A percentile compares a stretch with the other conserved stretches of the same genome.
These are phyloP conservation scores for Sphenopsis melanotis DNA, from an alignment of 2,797 vertebrate genomes.

Conservation along the genomic window DNA sequence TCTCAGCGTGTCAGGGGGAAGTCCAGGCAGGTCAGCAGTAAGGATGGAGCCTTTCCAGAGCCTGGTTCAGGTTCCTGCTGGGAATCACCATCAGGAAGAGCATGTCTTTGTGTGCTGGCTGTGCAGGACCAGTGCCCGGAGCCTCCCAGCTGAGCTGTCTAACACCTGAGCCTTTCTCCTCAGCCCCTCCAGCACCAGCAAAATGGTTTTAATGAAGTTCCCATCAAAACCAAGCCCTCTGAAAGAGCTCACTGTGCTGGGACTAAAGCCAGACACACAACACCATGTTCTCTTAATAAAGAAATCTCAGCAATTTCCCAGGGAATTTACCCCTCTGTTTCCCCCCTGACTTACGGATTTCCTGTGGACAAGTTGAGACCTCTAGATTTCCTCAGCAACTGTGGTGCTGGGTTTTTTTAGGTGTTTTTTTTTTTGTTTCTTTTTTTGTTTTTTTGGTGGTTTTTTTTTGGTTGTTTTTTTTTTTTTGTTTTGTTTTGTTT, in stretches of 20 bases:
- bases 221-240: background rate
- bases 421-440: background rate
- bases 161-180: background rate
- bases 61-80: background rate
- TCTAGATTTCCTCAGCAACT: background rate
- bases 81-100: background rate
- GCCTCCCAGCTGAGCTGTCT: background rate
- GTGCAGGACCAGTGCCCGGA: background rate
- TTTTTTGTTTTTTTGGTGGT: background rate
- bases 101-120: background rate
- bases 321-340: background rate
- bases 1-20: background rate
- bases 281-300: background rate
- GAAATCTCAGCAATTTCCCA: background rate
- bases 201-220: background rate
- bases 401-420: background rate
- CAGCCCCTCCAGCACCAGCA: background rate
- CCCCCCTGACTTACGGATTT: background rate
- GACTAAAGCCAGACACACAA: background rate
- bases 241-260: background rate
- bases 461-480: accelerated
- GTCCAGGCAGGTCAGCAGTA: background rate
- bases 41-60: background rate
- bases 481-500: background rate
- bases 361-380: background rate